Evolutionary conservation across 2,797 vertebrate genomes (phyloP).

Genomic region (Silurus lanzhouensis): DNA sequence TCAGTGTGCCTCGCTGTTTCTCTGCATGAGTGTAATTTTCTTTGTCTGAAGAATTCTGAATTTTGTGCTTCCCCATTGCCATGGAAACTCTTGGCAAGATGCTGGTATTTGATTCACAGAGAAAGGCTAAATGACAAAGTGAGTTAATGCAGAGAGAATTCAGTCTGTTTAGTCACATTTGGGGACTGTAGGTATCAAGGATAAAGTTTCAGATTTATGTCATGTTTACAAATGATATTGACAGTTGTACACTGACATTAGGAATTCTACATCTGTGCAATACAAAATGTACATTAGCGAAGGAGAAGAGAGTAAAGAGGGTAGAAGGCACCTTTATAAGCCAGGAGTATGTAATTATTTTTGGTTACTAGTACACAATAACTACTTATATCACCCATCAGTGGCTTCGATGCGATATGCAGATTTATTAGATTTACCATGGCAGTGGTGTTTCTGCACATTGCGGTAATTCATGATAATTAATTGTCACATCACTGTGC

Average conservation of each 20-base stretch:
- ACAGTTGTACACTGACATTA: too few species aligned
- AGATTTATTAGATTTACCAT: slow-evolving; percentile 14
- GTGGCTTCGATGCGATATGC: background rate
- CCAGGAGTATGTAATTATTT: slow-evolving; percentile 56
- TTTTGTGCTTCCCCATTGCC: slow-evolving; percentile 73
- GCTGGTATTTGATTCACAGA: slow-evolving; percentile 62
- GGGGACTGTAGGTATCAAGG: slow-evolving; percentile 41
- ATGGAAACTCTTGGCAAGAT: slow-evolving; percentile 72
- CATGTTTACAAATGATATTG: too few species aligned
- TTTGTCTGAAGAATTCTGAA: slow-evolving; percentile 60
- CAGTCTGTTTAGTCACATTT: slow-evolving; percentile 65
- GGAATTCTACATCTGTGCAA: too few species aligned
- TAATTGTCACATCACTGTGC: slow-evolving; percentile 43
- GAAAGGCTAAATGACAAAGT: slow-evolving; percentile 63
- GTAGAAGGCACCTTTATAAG: slow-evolving; percentile 1
- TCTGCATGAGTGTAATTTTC: slow-evolving; percentile 47
- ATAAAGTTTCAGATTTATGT: too few species aligned
- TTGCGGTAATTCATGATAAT: slow-evolving; percentile 13
- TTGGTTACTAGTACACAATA: slow-evolving; percentile 9
- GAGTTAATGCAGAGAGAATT: slow-evolving; percentile 65
- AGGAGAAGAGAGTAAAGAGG: too few species aligned
- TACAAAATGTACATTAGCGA: too few species aligned
- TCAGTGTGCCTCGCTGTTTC: slow-evolving; percentile 17
- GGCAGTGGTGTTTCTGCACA: slow-evolving; percentile 13
- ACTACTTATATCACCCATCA: background rate